Conservation (phyloP, 2,888 invertebrate genomes). For the Altica lythri region DNA sequence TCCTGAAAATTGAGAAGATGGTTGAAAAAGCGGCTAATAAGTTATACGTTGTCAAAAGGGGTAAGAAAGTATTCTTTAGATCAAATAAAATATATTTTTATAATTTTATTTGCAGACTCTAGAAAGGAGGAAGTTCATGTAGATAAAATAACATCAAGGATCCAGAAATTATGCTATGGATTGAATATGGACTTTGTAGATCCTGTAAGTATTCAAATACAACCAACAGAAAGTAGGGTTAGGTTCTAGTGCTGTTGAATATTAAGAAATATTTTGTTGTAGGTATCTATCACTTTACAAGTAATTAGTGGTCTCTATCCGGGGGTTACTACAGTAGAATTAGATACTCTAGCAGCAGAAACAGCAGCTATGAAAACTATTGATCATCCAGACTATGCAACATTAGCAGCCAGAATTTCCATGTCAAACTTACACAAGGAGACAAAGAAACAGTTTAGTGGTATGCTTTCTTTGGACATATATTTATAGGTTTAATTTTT, state of each 20-base stretch:
- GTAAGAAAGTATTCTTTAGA: conserved; percentile 52
- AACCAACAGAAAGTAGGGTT: background rate
- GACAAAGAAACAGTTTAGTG: conserved; percentile 91
- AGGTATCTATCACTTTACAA: conserved; percentile 75
- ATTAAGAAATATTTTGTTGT: too few species aligned
- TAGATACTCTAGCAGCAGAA: conserved; percentile 98
- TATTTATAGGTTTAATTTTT: background rate
- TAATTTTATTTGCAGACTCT: conserved; percentile 68
- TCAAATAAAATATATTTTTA: too few species aligned
- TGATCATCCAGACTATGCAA: conserved; percentile 95
- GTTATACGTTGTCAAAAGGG: conserved; percentile 61
- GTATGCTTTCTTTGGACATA: conserved; percentile 58
- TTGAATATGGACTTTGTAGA: conserved; percentile 95
- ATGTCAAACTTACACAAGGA: conserved; percentile 98
- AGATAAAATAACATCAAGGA: conserved; percentile 97
- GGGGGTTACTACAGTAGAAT: conserved; percentile 94
- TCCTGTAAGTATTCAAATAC: conserved; percentile 73
- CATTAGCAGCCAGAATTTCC: conserved; percentile 82
- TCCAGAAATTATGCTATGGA: conserved; percentile 93
- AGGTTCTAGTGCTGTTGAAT: too few species aligned
- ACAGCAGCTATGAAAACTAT: conserved; percentile 98
- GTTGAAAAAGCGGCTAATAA: conserved; percentile 57
- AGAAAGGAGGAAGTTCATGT: conserved; percentile 90
- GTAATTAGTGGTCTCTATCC: conserved; percentile 94
- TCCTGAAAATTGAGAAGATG: conserved; percentile 50